Conservation (phyloP, 2,113 vertebrate species). For the Solea solea region DNA sequence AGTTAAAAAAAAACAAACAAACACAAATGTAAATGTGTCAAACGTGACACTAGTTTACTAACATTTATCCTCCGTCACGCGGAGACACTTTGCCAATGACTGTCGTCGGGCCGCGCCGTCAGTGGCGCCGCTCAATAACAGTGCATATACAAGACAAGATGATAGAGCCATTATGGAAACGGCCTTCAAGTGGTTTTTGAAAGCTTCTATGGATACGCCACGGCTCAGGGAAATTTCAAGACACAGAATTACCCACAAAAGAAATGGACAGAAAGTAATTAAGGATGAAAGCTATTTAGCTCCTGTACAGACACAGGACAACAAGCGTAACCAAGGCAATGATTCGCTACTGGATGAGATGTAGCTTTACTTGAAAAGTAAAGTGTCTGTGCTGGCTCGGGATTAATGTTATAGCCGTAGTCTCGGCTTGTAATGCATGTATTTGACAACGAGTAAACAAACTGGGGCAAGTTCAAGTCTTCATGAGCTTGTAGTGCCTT, state of each 20-base stretch:
- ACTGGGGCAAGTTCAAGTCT: neutral
- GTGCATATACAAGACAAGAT: slow-evolving; percentile 43
- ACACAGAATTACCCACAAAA: slow-evolving; percentile 48
- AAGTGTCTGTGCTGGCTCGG: slow-evolving; percentile 11
- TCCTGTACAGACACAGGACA: neutral
- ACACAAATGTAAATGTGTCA: slow-evolving; percentile 7
- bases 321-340: slow-evolving; percentile 16
- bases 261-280: slow-evolving; percentile 59
- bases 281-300: slow-evolving; percentile 45
- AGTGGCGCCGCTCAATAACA: slow-evolving; percentile 34
- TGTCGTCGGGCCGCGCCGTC: slow-evolving; percentile 47
- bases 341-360: slow-evolving; percentile 3
- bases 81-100: slow-evolving; percentile 36
- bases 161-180: slow-evolving; percentile 64
- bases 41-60: slow-evolving; percentile 4
- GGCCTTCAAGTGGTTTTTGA: slow-evolving; percentile 56
- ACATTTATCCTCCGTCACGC: neutral
- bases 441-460: neutral
- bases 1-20: neutral
- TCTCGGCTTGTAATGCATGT: neutral
- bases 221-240: slow-evolving; percentile 63
- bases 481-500: neutral
- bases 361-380: slow-evolving; percentile 5
- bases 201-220: slow-evolving; percentile 43
- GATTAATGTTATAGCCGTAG: slow-evolving; percentile 14